phyloP scores from a whole-genome alignment of 1,140 invertebrate species.

The Zaprionus vittiger region DNA sequence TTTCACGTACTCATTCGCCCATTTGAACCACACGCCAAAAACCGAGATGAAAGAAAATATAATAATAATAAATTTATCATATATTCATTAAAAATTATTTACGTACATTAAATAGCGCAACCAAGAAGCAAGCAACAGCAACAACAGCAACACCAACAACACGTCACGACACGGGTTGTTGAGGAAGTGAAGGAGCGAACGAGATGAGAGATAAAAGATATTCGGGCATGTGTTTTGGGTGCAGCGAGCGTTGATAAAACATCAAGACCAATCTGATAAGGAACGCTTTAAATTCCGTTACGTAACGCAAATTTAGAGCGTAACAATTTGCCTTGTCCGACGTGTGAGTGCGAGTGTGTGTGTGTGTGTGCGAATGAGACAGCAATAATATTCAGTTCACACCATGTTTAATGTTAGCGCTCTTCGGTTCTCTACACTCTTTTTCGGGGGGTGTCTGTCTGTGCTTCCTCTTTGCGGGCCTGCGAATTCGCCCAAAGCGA shows the following conservation, averaged over 20 bases:
- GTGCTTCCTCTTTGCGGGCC: constrained; percentile 14
- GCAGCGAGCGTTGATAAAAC: constrained; percentile 74
- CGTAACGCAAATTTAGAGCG: constrained; percentile 83
- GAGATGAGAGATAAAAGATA: constrained; percentile 33
- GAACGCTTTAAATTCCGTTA: constrained; percentile 83
- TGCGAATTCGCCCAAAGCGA: constrained; percentile 32
- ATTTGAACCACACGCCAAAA: constrained; percentile 49
- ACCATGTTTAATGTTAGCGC: constrained; percentile 22
- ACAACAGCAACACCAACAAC: constrained; percentile 15
- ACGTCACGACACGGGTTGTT: background rate
- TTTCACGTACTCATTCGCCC: constrained; percentile 68
- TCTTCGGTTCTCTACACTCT: constrained; percentile 2
- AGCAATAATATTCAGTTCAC: constrained; percentile 23
- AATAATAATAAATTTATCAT: constrained; percentile 60
- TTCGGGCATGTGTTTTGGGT: constrained; percentile 28
- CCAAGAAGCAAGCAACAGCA: constrained; percentile 15
- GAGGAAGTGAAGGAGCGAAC: constrained; percentile 23
- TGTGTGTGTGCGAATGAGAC: constrained; percentile 26
- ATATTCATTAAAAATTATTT: constrained; percentile 82
- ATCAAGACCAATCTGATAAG: constrained; percentile 82
- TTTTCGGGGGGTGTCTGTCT: background rate
- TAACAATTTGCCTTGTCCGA: constrained; percentile 44
- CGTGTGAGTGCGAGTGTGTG: background rate
- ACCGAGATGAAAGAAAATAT: constrained; percentile 6
- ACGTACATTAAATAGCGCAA: constrained; percentile 63